Conservation (phyloP, 92 coral and sea anemone genomes). For the Phymanthus crucifer region DNA sequence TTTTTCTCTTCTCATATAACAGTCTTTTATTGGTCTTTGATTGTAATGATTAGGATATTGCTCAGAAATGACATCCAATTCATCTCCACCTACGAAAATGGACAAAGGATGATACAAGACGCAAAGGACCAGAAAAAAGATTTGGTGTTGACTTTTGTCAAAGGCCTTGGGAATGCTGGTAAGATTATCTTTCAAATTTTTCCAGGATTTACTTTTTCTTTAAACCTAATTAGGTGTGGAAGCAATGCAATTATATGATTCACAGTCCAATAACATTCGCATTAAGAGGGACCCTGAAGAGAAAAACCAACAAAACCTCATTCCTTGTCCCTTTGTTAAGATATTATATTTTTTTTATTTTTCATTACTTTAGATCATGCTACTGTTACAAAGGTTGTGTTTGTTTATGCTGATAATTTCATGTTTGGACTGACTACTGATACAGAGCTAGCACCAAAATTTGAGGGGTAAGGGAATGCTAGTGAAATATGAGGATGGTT, state of each 20-base stretch:
- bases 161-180: slow-evolving; percentile 83
- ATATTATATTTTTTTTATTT: background rate
- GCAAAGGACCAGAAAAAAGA: slow-evolving; percentile 45
- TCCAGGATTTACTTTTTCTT: background rate
- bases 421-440: slow-evolving; percentile 77
- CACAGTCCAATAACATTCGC: too few species aligned
- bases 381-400: slow-evolving; percentile 63
- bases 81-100: slow-evolving; percentile 19
- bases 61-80: slow-evolving; percentile 12
- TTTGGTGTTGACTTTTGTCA: slow-evolving; percentile 59
- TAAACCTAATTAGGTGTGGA: background rate
- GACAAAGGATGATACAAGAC: slow-evolving; percentile 42
- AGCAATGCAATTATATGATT: too few species aligned
- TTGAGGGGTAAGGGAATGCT: slow-evolving; percentile 21
- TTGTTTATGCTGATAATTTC: slow-evolving; percentile 45
- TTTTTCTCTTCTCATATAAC: background rate
- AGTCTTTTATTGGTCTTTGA: background rate
- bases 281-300: too few species aligned
- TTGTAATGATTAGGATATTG: slow-evolving; percentile 7
- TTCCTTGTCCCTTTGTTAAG: too few species aligned
- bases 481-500: background rate
- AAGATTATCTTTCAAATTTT: background rate
- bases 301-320: too few species aligned
- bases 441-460: slow-evolving; percentile 20
- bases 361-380: slow-evolving; percentile 62